Base-by-base conservation (phyloP, 2,113 vertebrate genomes). In the Alectura lathami region DNA sequence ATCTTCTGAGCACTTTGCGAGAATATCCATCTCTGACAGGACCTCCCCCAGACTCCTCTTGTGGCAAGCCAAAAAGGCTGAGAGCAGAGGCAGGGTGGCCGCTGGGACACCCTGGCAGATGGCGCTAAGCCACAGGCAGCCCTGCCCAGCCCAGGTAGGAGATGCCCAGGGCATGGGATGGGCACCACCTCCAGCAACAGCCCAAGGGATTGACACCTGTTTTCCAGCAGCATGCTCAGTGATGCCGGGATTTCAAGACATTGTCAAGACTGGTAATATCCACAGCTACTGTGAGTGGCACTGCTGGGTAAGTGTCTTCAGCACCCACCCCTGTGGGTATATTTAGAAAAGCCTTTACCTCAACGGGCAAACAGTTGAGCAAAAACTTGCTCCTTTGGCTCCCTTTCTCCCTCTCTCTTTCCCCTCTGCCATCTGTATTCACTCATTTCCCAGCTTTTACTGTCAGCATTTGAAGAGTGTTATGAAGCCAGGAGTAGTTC, bases 151-250 rank as follows among this genome's bases (percentile, higher is more conserved):
- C 6, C 26, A 6, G 14, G 27, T 14, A 13, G 13, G 42, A 75
- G 32, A 24, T 20, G 27, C n/a, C n/a, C n/a, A n/a, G n/a, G n/a
- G 8, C 45, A 15, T 3, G 20, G 45, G 38, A 50, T 53, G 40
- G 17, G 16, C 62, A 54, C 10, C 22, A 24, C 27, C 0, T 0
- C 5, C 22, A 45, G 27, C 64, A 43, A 51, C 12, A 0, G 60
- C 29, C 45, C 21, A 51, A 26, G 34, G 15, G 8, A 21, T 30
- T 13, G 23, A 17, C 0, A 0, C 18, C 50, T 75, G 0, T 43
- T 80, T 80, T 66, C 56, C 23, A 70, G n/a, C 36, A 36, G 24
- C 1, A 0, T 27, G n/a, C 16, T 43, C 43, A 23, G 23, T 4
- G 20, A 80, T 0, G 1, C 26, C 34, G 60, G 34, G 85, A 72